Percentiles rank a stretch among this genome's conserved stretches.
phyloP scores from a whole-genome alignment of 2,113 vertebrate species.

The Aspiorhynchus laticeps region DNA sequence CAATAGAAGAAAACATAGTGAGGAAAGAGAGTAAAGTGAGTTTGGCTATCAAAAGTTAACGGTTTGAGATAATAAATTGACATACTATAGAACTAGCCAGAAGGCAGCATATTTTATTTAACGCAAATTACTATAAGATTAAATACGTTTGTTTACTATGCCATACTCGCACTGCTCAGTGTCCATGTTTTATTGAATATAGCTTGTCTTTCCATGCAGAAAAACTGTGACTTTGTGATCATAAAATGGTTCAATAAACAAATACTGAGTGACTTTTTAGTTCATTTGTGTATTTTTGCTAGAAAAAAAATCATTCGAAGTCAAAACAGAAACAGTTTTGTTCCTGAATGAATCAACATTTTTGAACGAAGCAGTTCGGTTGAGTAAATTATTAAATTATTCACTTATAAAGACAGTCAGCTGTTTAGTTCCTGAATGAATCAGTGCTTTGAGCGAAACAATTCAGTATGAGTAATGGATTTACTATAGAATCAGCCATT shows the following conservation, averaged over 20 bases:
- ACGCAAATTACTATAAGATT: conserved; percentile 12
- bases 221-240: background rate
- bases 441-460: background rate
- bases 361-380: background rate
- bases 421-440: background rate
- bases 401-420: background rate
- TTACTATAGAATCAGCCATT: background rate
- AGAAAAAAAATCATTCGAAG: background rate
- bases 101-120: conserved; percentile 45
- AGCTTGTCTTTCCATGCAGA: background rate
- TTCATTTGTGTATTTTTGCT: background rate
- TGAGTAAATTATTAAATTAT: background rate
- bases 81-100: background rate
- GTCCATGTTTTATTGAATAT: background rate
- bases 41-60: background rate
- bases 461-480: background rate
- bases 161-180: background rate
- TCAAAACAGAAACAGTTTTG: background rate
- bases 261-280: background rate
- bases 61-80: background rate
- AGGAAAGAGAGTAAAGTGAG: background rate
- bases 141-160: background rate
- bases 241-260: background rate
- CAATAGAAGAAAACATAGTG: conserved; percentile 24
- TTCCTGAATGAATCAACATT: background rate